These are phyloP conservation scores for Ranitomeya variabilis DNA, from an alignment of 2,113 vertebrate genomes.

Conservation along the genomic window DNA sequence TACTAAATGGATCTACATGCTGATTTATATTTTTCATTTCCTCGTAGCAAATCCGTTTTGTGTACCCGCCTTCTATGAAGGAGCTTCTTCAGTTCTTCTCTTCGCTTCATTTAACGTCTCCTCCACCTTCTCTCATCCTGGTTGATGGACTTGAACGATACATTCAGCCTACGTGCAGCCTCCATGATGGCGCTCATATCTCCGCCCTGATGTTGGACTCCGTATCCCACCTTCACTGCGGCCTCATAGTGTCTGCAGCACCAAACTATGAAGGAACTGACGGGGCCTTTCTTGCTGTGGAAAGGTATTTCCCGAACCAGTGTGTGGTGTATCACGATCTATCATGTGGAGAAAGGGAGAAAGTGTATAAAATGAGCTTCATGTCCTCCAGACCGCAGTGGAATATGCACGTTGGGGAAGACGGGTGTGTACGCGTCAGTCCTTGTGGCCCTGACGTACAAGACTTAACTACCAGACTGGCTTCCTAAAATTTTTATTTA, in stretches of 20 bases:
- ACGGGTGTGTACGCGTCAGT: conserved; percentile 8
- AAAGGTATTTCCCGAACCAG: conserved; percentile 40
- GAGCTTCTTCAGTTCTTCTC: conserved; percentile 40
- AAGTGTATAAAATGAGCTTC: conserved; percentile 4
- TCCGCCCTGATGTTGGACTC: conserved; percentile 39
- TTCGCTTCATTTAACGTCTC: background rate
- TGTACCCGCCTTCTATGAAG: conserved; percentile 23
- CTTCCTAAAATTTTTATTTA: background rate
- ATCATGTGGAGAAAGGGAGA: background rate
- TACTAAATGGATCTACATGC: background rate
- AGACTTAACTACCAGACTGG: background rate
- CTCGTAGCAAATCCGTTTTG: conserved; percentile 38
- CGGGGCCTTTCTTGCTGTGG: conserved; percentile 18
- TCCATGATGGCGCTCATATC: conserved; percentile 14
- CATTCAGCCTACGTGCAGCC: background rate
- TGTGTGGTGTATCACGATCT: conserved; percentile 12
- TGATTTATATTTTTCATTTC: background rate
- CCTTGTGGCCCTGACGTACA: background rate
- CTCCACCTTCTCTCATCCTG: conserved; percentile 33
- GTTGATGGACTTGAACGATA: conserved; percentile 40
- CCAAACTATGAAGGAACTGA: background rate
- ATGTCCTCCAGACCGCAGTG: background rate
- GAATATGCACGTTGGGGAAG: background rate
- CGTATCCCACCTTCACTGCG: background rate
- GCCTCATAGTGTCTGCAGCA: conserved; percentile 6